These are phyloP conservation scores for Nomada fucata DNA, from an alignment of 2,888 invertebrate genomes.

Conservation along the genomic window DNA sequence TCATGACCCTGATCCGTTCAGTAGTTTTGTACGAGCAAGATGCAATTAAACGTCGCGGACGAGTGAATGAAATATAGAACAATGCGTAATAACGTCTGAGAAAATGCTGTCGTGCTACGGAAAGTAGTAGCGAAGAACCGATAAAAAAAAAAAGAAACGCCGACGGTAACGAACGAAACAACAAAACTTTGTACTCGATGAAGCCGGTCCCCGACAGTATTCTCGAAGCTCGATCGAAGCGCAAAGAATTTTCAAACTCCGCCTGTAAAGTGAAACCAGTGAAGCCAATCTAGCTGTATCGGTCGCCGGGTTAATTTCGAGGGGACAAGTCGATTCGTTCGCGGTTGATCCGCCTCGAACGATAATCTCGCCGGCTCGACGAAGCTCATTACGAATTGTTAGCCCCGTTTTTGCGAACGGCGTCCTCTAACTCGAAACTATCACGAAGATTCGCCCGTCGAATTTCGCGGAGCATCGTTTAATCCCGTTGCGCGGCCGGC, in stretches of 20 bases:
- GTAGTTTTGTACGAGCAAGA: neutral
- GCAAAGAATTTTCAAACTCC: neutral
- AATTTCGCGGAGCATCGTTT: constrained; percentile 37
- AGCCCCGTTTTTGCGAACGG: neutral
- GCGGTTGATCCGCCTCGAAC: neutral
- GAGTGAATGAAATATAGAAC: too few species aligned
- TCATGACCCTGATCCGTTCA: neutral
- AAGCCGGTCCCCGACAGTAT: neutral
- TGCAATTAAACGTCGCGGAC: too few species aligned
- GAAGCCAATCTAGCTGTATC: neutral
- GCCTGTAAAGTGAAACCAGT: neutral
- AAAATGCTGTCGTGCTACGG: too few species aligned
- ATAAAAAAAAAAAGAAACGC: too few species aligned
- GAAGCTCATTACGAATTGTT: constrained; percentile 1
- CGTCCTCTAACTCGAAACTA: neutral
- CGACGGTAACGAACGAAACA: too few species aligned
- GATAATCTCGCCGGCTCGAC: neutral
- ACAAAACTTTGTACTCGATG: too few species aligned
- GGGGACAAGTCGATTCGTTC: neutral
- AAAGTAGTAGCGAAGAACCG: too few species aligned
- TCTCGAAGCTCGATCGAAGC: neutral
- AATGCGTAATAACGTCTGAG: too few species aligned
- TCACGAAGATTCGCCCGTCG: constrained; percentile 24
- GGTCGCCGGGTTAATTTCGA: constrained; percentile 6
- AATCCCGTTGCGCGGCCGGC: constrained; percentile 31